Evolutionary conservation across 2,888 invertebrate species (phyloP).

Genomic region (Lissonota sp.): DNA sequence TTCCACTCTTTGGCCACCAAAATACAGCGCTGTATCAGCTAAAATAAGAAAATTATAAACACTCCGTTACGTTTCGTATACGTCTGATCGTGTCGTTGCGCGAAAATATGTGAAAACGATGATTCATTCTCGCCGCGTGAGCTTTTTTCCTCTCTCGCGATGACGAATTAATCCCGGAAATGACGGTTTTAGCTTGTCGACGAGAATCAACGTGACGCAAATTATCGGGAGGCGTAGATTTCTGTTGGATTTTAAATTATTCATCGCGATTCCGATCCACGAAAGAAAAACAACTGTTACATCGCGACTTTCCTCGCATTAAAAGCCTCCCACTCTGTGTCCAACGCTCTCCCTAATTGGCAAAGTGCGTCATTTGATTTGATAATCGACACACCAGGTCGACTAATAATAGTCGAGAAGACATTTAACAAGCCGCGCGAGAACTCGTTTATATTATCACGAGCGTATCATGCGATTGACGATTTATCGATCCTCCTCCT

Average conservation of each 20-base stretch:
- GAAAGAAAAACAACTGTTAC: conserved; percentile 9
- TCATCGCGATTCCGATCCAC: conserved; percentile 11
- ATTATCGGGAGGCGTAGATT: neutral
- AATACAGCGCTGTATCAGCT: conserved; percentile 81
- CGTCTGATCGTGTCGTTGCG: neutral
- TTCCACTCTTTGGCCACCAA: conserved; percentile 74
- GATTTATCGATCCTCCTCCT: too few relatives aligned
- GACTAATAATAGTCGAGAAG: conserved; percentile 49
- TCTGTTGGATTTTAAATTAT: too few relatives aligned
- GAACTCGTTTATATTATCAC: neutral
- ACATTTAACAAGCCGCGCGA: conserved; percentile 19
- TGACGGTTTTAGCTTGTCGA: conserved; percentile 4
- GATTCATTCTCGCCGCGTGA: conserved; percentile 19
- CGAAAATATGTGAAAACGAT: neutral
- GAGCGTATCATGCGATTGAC: too few relatives aligned
- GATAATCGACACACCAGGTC: conserved; percentile 26
- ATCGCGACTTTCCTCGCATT: neutral
- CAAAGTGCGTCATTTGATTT: conserved; percentile 53
- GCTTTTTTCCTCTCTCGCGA: neutral
- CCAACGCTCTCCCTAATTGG: conserved; percentile 45
- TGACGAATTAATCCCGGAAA: conserved; percentile 3
- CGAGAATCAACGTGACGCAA: conserved; percentile 36
- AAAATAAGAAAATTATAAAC: conserved; percentile 65
- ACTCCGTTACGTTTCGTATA: conserved; percentile 44
- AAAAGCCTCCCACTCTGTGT: conserved; percentile 21